Evolutionary conservation across 1,140 invertebrate species (phyloP), one percentile per base, ranked within the genome.

Genomic region (Cydia pomonella): DNA sequence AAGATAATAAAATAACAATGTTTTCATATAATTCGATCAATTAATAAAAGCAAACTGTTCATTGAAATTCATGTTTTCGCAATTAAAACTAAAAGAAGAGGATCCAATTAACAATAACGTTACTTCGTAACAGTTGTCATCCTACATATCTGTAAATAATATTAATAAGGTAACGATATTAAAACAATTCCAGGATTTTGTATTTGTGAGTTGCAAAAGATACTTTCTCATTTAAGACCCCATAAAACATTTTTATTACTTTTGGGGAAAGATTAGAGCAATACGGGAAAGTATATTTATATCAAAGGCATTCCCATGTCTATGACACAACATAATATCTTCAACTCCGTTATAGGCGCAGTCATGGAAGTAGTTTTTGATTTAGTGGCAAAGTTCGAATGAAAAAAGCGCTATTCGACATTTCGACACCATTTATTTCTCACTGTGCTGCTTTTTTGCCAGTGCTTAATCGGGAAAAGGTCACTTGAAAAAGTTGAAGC

Each of bases 371-470:
- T 85, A 85, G 78, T 86, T 86, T 82, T 81, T 86, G 83, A 86
- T 86, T 85, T 85, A 86, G 77, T 77, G 76, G 69, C 75, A 77
- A 85, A 86, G 84, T 84, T 87, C 73, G 77, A 83, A 83, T 81
- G 84, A 79, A 84, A 84, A 85, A 84, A 86, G 78, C 80, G 74
- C 78, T 78, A 74, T 76, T 82, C 80, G 79, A 80, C 81, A 84
- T 84, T 81, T 79, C 82, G 80, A 82, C 82, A 84, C 80, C 85
- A 87, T 85, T 88, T 88, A 84, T 82, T 88, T 86, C 82, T 75
- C 80, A 82, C 76, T 76, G 71, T 76, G 72, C 73, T 77, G 75
- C 73, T 76, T 81, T 87, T 83, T 82, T 83, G 80, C 80, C 80
- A 84, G 64, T 69, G 64, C 64, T 69, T 69, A 69, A 69, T 81